A percentile compares a stretch with the other conserved stretches of the same genome.
Evolutionary conservation across 2,113 vertebrate species (phyloP).

Genomic region (Mixornis gularis): DNA sequence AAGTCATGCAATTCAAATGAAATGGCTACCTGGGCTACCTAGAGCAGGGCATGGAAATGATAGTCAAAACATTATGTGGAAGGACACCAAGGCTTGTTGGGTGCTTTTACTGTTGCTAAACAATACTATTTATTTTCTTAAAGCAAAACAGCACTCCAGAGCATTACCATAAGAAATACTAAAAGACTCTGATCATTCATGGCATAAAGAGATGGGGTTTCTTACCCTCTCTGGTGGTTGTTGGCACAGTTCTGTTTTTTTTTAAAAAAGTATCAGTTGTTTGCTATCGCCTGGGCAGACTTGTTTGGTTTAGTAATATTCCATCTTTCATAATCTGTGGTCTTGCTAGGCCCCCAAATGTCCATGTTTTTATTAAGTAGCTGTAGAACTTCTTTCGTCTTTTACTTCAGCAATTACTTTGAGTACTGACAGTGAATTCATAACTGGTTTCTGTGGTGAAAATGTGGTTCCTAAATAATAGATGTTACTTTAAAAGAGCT

Average conservation of each 20-base stretch:
- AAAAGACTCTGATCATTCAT: conserved; percentile 4
- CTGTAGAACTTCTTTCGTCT: conserved; percentile 35
- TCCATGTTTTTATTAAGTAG: conserved; percentile 51
- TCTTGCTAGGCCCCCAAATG: conserved; percentile 35
- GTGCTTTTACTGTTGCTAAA: not conserved
- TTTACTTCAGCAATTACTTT: conserved; percentile 22
- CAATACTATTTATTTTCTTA: not conserved
- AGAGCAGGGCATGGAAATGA: not conserved
- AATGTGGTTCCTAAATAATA: conserved; percentile 18
- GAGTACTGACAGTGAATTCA: conserved; percentile 28
- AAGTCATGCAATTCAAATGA: not conserved
- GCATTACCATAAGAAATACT: not conserved
- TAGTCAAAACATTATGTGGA: not conserved
- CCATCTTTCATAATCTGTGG: conserved; percentile 27
- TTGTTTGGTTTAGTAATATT: conserved; percentile 41
- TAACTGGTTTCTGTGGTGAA: conserved; percentile 42
- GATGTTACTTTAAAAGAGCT: conserved; percentile 32
- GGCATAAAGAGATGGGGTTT: not conserved
- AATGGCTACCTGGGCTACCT: not conserved
- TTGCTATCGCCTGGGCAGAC: conserved; percentile 37
- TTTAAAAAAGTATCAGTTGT: not conserved
- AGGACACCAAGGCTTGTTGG: not conserved
- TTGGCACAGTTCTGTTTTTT: conserved; percentile 21
- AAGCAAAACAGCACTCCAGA: not conserved
- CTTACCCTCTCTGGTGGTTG: not conserved